phyloP scores from a whole-genome alignment of 2,888 invertebrate genomes.

The Bimastos eiseni region DNA sequence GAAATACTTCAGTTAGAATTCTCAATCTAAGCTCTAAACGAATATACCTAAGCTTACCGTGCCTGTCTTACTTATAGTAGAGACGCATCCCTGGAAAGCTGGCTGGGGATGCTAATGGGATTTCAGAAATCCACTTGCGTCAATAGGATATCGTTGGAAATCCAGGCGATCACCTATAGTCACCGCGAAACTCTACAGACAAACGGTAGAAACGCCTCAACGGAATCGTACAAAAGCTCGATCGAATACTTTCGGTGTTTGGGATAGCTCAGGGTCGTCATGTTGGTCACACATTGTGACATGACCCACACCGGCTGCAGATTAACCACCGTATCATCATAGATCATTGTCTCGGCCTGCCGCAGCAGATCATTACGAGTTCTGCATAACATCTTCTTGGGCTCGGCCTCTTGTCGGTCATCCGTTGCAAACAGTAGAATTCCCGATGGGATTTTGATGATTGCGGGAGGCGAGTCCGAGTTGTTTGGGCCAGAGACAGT shows the following conservation, averaged over 20 bases:
- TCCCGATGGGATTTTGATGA: not conserved
- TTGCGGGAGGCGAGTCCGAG: not conserved
- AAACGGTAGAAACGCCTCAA: not conserved
- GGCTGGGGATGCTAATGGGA: not conserved
- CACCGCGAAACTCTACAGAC: not conserved
- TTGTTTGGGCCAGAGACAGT: not conserved
- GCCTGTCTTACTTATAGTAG: not conserved
- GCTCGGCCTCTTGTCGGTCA: not conserved
- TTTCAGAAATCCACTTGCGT: not conserved
- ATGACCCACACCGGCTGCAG: not conserved
- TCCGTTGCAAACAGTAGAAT: not conserved
- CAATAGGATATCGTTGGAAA: not conserved
- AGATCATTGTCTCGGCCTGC: not conserved
- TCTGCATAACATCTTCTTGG: not conserved
- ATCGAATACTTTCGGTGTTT: not conserved
- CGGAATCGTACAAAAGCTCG: not conserved
- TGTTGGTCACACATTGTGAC: not conserved
- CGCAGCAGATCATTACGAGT: not conserved
- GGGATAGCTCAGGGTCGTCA: too few species aligned
- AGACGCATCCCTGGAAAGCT: not conserved
- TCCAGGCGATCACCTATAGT: not conserved
- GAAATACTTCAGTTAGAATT: not conserved
- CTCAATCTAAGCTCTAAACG: not conserved
- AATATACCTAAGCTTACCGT: not conserved
- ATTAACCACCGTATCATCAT: not conserved